Percentiles rank a stretch among this genome's conserved stretches.
phyloP scores from a whole-genome alignment of 2,888 invertebrate species.

The Lypha dubia region DNA sequence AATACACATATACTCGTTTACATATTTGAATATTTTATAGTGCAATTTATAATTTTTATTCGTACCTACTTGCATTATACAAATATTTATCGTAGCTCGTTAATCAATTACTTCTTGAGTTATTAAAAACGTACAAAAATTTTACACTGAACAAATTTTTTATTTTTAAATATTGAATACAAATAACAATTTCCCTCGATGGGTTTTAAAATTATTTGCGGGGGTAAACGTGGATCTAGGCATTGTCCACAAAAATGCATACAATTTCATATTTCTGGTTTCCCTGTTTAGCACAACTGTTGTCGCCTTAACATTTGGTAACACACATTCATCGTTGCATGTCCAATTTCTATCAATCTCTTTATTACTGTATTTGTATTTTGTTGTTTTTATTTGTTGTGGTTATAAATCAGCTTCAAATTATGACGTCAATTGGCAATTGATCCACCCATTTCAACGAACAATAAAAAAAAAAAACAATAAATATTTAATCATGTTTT shows the following conservation, averaged over 20 bases:
- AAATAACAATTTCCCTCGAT: not conserved
- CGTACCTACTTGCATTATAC: slow-evolving; percentile 4
- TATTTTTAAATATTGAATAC: not conserved
- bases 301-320: not conserved
- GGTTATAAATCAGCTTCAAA: slow-evolving; percentile 2
- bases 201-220: not conserved
- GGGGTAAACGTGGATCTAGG: too few relatives aligned
- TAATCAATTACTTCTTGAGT: slow-evolving; percentile 53
- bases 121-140: not conserved
- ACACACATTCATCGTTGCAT: not conserved
- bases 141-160: slow-evolving; percentile 3
- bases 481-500: slow-evolving; percentile 1
- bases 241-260: too few relatives aligned
- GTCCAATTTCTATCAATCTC: slow-evolving; percentile 2
- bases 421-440: not conserved
- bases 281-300: not conserved
- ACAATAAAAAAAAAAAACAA: too few relatives aligned
- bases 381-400: not conserved
- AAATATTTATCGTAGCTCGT: slow-evolving; percentile 52
- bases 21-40: not conserved
- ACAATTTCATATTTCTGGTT: too few relatives aligned
- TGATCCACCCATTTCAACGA: slow-evolving; percentile 7
- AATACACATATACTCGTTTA: slow-evolving; percentile 15
- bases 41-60: slow-evolving; percentile 46
- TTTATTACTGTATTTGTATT: not conserved